Evolutionary conservation across 2,888 invertebrate genomes (phyloP), one percentile per base, ranked within the genome.

Genomic region (Achlya flavicornis): DNA sequence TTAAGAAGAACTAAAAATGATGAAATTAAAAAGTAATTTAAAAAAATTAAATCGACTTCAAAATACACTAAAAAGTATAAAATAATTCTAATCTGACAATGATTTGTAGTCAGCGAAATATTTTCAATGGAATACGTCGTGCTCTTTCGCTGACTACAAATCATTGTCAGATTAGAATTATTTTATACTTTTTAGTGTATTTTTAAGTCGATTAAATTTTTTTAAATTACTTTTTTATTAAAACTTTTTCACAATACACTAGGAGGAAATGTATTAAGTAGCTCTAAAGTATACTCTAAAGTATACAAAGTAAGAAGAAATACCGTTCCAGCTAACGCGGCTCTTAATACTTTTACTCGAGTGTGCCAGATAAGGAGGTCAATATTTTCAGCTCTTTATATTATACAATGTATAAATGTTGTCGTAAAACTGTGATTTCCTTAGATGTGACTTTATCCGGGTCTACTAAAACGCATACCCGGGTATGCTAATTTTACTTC

Each of bases 121-220:
- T n/a, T n/a, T n/a, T n/a, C n/a, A n/a, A n/a, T n/a, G n/a, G n/a
- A n/a, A n/a, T n/a, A n/a, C n/a, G n/a, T n/a, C n/a, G n/a, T n/a
- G n/a, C n/a, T n/a, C n/a, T n/a, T n/a, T n/a, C n/a, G n/a, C n/a
- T n/a, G n/a, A n/a, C n/a, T n/a, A n/a, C n/a, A n/a, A n/a, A n/a
- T n/a, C n/a, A n/a, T n/a, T n/a, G n/a, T n/a, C n/a, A n/a, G n/a
- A n/a, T n/a, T n/a, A n/a, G n/a, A n/a, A n/a, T n/a, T n/a, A n/a
- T n/a, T n/a, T n/a, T n/a, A n/a, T n/a, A n/a, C n/a, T n/a, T n/a
- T n/a, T n/a, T n/a, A n/a, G 33, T 4, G 5, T 33, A 33, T 3
- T 33, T 4, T 4, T 33, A 33, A 33, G 3, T 33, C 3, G 5
- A 33, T 33, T 33, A 33, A 64, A 66, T 61, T 63, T 64, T 57